Conservation (phyloP, 1,140 invertebrate species). For the Orchesella cincta region DNA sequence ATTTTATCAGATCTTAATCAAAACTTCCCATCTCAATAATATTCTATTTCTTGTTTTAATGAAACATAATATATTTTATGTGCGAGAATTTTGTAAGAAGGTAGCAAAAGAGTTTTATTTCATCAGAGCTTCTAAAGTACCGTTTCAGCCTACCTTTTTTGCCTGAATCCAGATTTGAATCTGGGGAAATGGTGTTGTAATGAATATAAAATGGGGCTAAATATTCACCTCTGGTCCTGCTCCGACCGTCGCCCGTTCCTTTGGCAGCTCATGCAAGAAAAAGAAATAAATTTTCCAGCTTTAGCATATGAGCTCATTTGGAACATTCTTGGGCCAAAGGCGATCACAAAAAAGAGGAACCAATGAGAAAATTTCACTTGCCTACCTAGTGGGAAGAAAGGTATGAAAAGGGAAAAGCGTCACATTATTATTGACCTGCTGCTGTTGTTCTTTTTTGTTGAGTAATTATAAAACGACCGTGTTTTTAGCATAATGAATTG, state of each 20-base stretch:
- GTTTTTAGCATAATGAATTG: not conserved
- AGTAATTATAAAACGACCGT: not conserved
- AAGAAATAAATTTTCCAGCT: no score
- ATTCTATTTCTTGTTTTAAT: not conserved
- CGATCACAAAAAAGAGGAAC: not conserved
- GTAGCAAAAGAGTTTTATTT: not conserved
- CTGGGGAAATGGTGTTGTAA: not conserved
- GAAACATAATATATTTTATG: not conserved
- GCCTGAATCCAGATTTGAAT: not conserved
- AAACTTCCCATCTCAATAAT: not conserved
- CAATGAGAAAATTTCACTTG: not conserved
- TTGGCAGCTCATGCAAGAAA: no score
- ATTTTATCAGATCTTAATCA: not conserved
- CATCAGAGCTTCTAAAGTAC: not conserved
- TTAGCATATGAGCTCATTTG: no score
- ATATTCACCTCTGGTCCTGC: not conserved
- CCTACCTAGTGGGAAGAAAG: not conserved
- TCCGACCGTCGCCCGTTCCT: no score
- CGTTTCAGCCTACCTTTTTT: not conserved
- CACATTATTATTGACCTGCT: no score
- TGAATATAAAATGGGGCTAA: not conserved
- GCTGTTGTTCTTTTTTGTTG: not conserved
- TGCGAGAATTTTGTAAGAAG: not conserved
- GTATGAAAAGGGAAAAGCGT: not conserved
- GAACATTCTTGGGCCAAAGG: not conserved